Percentiles rank a stretch among this genome's conserved stretches.
Evolutionary conservation across 2,888 invertebrate genomes (phyloP).

Genomic region (Cyaniris semiargus): DNA sequence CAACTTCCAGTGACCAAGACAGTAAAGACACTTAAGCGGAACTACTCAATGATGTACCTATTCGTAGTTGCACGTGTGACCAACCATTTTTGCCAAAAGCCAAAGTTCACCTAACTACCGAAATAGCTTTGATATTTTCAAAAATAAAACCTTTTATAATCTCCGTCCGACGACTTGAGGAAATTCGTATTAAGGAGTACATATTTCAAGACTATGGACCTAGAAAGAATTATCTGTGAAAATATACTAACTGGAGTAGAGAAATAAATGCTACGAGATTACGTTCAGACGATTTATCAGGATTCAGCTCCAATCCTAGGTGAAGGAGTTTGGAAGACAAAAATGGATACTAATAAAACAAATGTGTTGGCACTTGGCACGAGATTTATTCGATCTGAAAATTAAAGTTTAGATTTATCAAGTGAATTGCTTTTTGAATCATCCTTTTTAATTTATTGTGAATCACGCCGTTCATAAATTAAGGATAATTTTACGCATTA

Average conservation of each 20-base stretch:
- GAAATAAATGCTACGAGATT: slow-evolving; percentile 44
- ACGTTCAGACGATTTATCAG: slow-evolving; percentile 42
- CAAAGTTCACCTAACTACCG: neutral
- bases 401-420: slow-evolving; percentile 18
- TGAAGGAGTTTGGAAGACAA: slow-evolving; percentile 20
- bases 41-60: neutral
- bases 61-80: neutral
- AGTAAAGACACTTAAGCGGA: no score
- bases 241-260: slow-evolving; percentile 18
- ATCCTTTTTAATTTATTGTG: neutral
- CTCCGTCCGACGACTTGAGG: slow-evolving; percentile 45
- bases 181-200: slow-evolving; percentile 17
- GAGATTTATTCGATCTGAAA: slow-evolving; percentile 10
- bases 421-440: neutral
- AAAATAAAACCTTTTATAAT: slow-evolving; percentile 37
- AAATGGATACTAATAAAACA: slow-evolving; percentile 24
- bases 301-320: slow-evolving; percentile 36
- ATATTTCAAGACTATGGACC: slow-evolving; percentile 20
- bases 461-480: neutral
- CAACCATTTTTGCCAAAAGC: neutral
- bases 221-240: slow-evolving; percentile 8
- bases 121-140: neutral
- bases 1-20: no score
- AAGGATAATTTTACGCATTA: neutral
- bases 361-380: slow-evolving; percentile 1